A percentile compares a stretch with the other conserved stretches of the same genome.
phyloP scores from a whole-genome alignment of 2,888 invertebrate species.

The Pemphredon lugubris region DNA sequence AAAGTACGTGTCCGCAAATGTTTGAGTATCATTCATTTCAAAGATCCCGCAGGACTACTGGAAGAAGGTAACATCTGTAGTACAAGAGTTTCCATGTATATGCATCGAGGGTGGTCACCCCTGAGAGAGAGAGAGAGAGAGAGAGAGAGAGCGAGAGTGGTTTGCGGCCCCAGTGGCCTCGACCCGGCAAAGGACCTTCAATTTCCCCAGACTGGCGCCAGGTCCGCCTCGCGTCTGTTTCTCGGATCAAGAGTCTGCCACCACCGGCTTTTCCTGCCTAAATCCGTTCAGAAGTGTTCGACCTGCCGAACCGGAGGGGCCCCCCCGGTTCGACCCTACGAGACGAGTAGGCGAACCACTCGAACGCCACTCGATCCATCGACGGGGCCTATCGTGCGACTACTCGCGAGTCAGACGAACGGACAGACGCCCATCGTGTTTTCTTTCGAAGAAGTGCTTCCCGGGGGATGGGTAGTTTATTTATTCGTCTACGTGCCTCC shows the following conservation, averaged over 20 bases:
- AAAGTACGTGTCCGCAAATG: not conserved
- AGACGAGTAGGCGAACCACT: constrained; percentile 41
- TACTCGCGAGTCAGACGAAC: constrained; percentile 51
- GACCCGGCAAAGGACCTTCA: constrained; percentile 38
- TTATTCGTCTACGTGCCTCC: constrained; percentile 59
- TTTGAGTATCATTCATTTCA: not conserved
- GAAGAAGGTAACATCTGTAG: constrained; percentile 31
- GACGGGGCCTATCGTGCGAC: constrained; percentile 54
- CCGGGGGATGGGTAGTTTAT: constrained; percentile 53
- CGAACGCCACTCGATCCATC: constrained; percentile 61
- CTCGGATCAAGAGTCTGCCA: constrained; percentile 39
- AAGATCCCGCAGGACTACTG: not conserved
- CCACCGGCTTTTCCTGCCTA: constrained; percentile 56
- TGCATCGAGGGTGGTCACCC: constrained; percentile 31
- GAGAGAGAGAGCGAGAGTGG: constrained; percentile 29
- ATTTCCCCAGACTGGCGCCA: constrained; percentile 62
- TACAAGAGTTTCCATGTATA: constrained; percentile 25
- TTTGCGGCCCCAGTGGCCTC: constrained; percentile 33
- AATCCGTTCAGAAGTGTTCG: constrained; percentile 55
- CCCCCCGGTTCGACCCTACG: constrained; percentile 48
- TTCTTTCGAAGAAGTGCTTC: constrained; percentile 48
- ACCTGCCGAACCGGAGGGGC: constrained; percentile 43
- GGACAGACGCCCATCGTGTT: constrained; percentile 50
- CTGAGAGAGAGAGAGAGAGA: too few relatives aligned
- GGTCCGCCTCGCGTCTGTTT: constrained; percentile 49